Conservation (phyloP, 2,888 invertebrate species). For the Drosophila macrospina region DNA sequence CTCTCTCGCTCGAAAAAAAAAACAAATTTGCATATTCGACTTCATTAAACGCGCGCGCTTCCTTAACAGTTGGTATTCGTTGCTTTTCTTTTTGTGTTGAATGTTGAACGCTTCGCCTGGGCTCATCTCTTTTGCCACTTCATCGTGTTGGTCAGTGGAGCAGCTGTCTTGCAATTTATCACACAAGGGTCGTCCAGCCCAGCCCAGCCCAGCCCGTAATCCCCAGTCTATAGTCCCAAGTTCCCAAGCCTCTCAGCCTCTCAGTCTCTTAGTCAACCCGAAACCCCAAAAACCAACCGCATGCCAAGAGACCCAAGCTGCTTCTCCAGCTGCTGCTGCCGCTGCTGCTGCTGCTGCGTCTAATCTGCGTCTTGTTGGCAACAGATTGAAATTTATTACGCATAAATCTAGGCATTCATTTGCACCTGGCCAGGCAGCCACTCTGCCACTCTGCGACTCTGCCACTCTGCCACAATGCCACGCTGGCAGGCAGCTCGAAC, state of each 20-base stretch:
- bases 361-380: constrained; percentile 81
- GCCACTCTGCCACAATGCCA: constrained; percentile 2
- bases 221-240: background rate
- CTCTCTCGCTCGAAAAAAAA: no score
- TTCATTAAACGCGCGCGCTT: constrained; percentile 69
- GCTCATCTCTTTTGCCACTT: constrained; percentile 71
- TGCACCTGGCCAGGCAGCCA: constrained; percentile 67
- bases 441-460: background rate
- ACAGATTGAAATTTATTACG: constrained; percentile 84
- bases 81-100: background rate
- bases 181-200: constrained; percentile 50
- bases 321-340: constrained; percentile 3
- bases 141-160: constrained; percentile 64
- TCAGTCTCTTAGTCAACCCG: background rate
- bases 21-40: constrained; percentile 76
- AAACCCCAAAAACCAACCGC: constrained; percentile 36
- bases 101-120: constrained; percentile 10
- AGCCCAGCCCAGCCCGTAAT: constrained; percentile 6
- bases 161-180: constrained; percentile 70
- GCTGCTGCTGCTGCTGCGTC: constrained; percentile 35
- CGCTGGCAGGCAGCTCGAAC: constrained; percentile 26
- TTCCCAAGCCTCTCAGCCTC: background rate
- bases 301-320: constrained; percentile 18
- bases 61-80: constrained; percentile 17
- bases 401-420: constrained; percentile 84